A percentile compares a stretch with the other conserved stretches of the same genome.
Evolutionary conservation across 2,888 invertebrate species (phyloP).

Genomic region (Patella pellucida): DNA sequence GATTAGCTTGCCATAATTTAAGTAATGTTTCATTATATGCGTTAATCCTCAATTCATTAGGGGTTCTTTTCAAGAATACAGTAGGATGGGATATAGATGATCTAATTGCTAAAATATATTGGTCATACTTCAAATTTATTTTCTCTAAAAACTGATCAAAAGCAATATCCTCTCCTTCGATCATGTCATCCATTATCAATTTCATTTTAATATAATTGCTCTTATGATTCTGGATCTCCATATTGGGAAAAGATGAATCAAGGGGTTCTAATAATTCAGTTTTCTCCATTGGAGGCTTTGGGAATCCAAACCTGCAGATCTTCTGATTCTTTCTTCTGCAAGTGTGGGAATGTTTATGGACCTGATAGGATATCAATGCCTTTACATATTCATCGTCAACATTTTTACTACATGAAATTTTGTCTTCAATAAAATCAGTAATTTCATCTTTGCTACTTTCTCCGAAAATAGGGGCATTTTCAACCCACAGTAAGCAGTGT

Average conservation of each 20-base stretch:
- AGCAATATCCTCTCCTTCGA: too few relatives aligned
- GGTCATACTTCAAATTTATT: not conserved
- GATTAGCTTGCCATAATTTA: too few relatives aligned
- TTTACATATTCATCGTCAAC: conserved; percentile 24
- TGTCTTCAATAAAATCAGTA: conserved; percentile 29
- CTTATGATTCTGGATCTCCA: too few relatives aligned
- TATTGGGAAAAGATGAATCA: too few relatives aligned
- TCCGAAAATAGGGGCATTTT: conserved; percentile 36
- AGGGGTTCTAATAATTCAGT: conserved; percentile 13
- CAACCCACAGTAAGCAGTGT: conserved; percentile 41
- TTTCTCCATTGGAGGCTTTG: conserved; percentile 4
- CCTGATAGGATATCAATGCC: conserved; percentile 24
- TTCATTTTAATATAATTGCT: not conserved
- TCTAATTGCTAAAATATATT: conserved; percentile 16
- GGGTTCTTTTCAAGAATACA: conserved; percentile 28
- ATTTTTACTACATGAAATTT: conserved; percentile 29
- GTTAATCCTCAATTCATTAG: conserved; percentile 27
- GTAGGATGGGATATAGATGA: too few relatives aligned
- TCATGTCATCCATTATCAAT: too few relatives aligned
- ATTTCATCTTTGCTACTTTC: conserved; percentile 28
- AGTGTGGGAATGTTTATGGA: conserved; percentile 32
- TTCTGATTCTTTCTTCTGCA: conserved; percentile 15
- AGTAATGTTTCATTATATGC: conserved; percentile 27
- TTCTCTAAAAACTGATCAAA: not conserved
- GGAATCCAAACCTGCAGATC: conserved; percentile 15